Conservation (phyloP, 2,888 invertebrate genomes). For the Drosophila gaucha region DNA sequence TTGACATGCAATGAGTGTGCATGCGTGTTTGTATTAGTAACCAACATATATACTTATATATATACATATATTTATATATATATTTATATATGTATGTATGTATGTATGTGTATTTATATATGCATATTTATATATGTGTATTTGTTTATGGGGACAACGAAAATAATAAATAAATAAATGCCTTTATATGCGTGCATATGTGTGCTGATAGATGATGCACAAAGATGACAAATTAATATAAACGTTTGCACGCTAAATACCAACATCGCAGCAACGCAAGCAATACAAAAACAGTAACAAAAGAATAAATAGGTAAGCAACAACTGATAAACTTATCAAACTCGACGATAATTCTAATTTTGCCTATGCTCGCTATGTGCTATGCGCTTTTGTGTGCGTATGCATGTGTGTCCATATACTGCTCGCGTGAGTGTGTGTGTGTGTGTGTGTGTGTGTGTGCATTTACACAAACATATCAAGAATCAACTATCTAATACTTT, state of each 20-base stretch:
- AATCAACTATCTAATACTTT: slow-evolving; percentile 15
- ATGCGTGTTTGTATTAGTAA: slow-evolving; percentile 33
- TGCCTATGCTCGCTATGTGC: slow-evolving; percentile 29
- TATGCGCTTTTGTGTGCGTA: slow-evolving; percentile 14
- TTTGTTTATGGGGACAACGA: slow-evolving; percentile 48
- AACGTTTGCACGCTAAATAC: slow-evolving; percentile 28
- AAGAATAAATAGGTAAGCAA: slow-evolving; percentile 52
- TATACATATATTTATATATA: slow-evolving; percentile 8
- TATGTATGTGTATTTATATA: slow-evolving; percentile 13
- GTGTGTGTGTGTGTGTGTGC: slow-evolving; percentile 2
- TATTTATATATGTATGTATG: slow-evolving; percentile 22
- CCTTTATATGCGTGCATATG: slow-evolving; percentile 38
- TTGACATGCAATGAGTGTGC: slow-evolving; percentile 33
- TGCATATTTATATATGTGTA: slow-evolving; percentile 11
- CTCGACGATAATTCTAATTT: slow-evolving; percentile 63
- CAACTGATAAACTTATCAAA: slow-evolving; percentile 68
- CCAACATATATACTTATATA: slow-evolving; percentile 17
- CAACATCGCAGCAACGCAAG: slow-evolving; percentile 15
- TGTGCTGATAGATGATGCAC: slow-evolving; percentile 60
- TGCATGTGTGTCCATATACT: neutral
- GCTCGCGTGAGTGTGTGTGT: slow-evolving; percentile 2
- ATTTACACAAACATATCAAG: neutral
- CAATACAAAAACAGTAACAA: slow-evolving; percentile 22
- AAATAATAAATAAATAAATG: slow-evolving; percentile 71
- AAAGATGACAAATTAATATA: slow-evolving; percentile 58